phyloP scores from a whole-genome alignment of 2,888 invertebrate species.

The Cabera pusaria region DNA sequence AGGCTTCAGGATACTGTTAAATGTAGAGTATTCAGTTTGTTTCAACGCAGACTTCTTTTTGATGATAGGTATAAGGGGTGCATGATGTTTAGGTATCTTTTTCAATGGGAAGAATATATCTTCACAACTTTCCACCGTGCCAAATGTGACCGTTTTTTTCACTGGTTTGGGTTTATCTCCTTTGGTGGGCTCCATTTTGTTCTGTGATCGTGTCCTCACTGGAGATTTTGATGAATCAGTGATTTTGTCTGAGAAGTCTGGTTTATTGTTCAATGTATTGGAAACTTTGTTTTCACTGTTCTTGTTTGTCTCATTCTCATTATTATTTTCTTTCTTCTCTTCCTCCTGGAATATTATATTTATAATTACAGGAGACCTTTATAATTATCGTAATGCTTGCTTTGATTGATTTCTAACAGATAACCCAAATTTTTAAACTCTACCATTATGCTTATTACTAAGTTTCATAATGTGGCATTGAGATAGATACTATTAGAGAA shows the following conservation, averaged over 20 bases:
- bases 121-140: slow-evolving; percentile 85
- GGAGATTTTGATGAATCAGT: slow-evolving; percentile 66
- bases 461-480: too few relatives aligned
- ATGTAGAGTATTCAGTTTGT: slow-evolving; percentile 80
- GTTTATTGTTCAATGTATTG: slow-evolving; percentile 45
- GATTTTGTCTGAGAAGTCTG: slow-evolving; percentile 48
- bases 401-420: too few relatives aligned
- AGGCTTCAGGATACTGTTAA: slow-evolving; percentile 84
- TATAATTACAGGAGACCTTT: too few relatives aligned
- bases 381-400: too few relatives aligned
- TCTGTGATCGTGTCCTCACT: slow-evolving; percentile 75
- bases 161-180: slow-evolving; percentile 74
- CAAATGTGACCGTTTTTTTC: slow-evolving; percentile 86
- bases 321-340: slow-evolving; percentile 79
- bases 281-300: slow-evolving; percentile 54
- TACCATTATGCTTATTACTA: too few relatives aligned
- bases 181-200: slow-evolving; percentile 76
- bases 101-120: slow-evolving; percentile 82
- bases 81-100: slow-evolving; percentile 83
- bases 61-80: slow-evolving; percentile 84
- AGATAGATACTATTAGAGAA: too few relatives aligned
- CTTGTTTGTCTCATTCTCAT: slow-evolving; percentile 60
- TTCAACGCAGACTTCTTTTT: slow-evolving; percentile 85
- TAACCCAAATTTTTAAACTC: too few relatives aligned
- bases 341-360: slow-evolving; percentile 80